Evolutionary conservation across 2,888 invertebrate species (phyloP), one percentile per base, ranked within the genome.

Genomic region (Idaea straminata): DNA sequence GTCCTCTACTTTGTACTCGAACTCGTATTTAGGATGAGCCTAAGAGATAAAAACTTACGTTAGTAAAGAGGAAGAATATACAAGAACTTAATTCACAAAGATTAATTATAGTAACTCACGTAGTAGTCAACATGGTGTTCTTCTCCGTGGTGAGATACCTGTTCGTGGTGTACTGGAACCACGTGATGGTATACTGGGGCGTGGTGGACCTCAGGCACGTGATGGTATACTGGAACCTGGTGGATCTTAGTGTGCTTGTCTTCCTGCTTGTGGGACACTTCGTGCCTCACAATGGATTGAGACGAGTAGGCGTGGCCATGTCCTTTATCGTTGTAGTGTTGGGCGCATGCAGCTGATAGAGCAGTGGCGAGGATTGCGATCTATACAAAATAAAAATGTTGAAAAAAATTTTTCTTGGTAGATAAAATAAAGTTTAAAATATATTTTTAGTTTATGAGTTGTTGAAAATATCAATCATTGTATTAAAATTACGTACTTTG

Each of bases 1-100:
- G 71, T 93, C 94, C 69, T 86, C 83, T 4, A 90, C 91, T 38
- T 89, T 84, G 77, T 92, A 92, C 71, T 88, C 85, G 77, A 88
- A 91, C 77, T 88, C 85, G 78, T 92, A 91, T 78, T 89, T 89
- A 35, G 71, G 71, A 34, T 69, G 64, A 15, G 71, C 66, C 69
- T 72, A 57, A 13, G 13, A 47, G 0, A 47, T 6, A 47, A 13
- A 47, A 0, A 10, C 7, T 47, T 7, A 47, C 10, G 4, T 47
- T 47, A 10, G 47, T 10, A 7, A 47, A 7, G 4, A 7, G 10
- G 1, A 10, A 47, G 4, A 47, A 47, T 47, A 47, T 47, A 7
- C 7, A 47, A 47, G 47, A 47, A 5, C 13, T n/a, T n/a, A n/a
- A n/a, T n/a, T n/a, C n/a, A n/a, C n/a, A n/a, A n/a, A n/a, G n/a